These are phyloP conservation scores for Delichon dasypus DNA, from an alignment of 2,797 vertebrate genomes.

Conservation along the genomic window DNA sequence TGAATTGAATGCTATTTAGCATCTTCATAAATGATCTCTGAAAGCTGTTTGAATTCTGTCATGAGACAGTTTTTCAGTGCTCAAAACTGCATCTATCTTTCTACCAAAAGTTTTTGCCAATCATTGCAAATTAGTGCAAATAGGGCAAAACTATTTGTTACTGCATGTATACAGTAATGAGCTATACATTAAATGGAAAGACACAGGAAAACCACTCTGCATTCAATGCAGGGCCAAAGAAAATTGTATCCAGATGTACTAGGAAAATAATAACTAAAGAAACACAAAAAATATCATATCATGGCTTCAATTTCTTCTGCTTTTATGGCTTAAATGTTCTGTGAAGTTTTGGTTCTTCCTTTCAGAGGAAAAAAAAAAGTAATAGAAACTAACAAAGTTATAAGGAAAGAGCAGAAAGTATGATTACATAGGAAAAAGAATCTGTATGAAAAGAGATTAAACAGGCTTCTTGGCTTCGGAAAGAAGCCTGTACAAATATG, in stretches of 20 bases:
- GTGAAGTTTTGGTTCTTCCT: background rate
- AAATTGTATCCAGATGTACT: background rate
- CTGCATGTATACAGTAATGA: background rate
- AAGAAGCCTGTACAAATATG: background rate
- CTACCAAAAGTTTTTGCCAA: background rate
- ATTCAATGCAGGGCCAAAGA: background rate
- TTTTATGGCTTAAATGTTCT: background rate
- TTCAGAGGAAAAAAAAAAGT: background rate
- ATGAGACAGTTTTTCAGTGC: background rate
- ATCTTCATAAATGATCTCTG: background rate
- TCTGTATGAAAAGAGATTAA: background rate
- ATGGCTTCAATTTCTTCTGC: background rate
- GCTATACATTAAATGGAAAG: background rate
- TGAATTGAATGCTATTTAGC: background rate
- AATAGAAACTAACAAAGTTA: background rate
- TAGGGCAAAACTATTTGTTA: background rate
- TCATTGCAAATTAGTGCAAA: background rate
- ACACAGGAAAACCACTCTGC: background rate
- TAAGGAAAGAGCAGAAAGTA: background rate
- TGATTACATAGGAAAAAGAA: background rate
- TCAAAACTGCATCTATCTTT: background rate
- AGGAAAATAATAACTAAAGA: background rate
- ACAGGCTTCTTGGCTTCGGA: background rate
- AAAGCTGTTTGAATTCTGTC: background rate
- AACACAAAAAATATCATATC: background rate